Evolutionary conservation across 2,888 invertebrate species (phyloP).

Genomic region (Yponomeuta plumbellus): DNA sequence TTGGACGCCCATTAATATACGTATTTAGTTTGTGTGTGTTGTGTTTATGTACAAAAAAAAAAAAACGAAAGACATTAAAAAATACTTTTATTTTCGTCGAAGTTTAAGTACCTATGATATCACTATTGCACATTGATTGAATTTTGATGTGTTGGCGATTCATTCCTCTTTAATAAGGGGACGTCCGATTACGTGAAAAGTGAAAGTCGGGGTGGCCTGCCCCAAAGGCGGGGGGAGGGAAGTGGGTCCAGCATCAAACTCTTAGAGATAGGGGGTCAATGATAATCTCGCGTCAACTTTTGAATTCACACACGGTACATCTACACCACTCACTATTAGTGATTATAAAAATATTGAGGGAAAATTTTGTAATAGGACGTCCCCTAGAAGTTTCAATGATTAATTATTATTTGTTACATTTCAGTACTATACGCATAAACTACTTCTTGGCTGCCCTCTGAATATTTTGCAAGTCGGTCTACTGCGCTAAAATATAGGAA

Average conservation of each 20-base stretch:
- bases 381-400: neutral
- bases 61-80: constrained; percentile 28
- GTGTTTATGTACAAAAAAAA: neutral
- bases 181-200: too few relatives aligned
- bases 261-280: neutral
- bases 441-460: neutral
- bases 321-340: too few relatives aligned
- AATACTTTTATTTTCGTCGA: constrained; percentile 35
- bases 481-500: too few relatives aligned
- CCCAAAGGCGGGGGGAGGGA: neutral
- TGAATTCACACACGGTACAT: too few relatives aligned
- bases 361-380: too few relatives aligned
- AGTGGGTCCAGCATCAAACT: neutral
- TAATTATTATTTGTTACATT: neutral
- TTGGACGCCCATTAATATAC: too few relatives aligned
- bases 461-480: too few relatives aligned
- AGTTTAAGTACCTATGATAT: constrained; percentile 38
- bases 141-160: constrained; percentile 4
- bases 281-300: too few relatives aligned
- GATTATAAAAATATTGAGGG: too few relatives aligned
- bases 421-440: neutral
- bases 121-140: constrained; percentile 9
- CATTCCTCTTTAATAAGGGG: neutral
- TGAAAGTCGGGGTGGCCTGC: too few relatives aligned
- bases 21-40: too few relatives aligned